phyloP scores from a whole-genome alignment of 2,797 vertebrate species.

The Hybognathus amarus region DNA sequence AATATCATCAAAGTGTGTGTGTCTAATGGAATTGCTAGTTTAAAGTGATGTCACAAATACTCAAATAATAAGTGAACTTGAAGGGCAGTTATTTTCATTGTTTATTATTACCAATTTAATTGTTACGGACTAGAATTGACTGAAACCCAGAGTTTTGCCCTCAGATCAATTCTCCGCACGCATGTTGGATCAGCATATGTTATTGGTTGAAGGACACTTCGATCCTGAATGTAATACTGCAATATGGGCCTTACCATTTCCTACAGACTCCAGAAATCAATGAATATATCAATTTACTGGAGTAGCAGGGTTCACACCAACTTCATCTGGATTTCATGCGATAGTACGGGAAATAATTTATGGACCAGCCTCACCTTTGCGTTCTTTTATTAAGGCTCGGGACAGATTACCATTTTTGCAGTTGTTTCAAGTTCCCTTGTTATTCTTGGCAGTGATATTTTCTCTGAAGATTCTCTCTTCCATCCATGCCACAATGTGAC shows the following conservation, averaged over 20 bases:
- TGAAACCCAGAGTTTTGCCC: not conserved
- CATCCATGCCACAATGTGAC: conserved; percentile 51
- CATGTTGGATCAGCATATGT: conserved; percentile 17
- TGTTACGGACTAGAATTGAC: conserved; percentile 3
- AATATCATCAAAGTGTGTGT: not conserved
- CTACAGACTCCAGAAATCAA: conserved; percentile 40
- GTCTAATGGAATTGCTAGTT: not conserved
- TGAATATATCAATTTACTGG: conserved; percentile 58
- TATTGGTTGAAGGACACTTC: conserved; percentile 26
- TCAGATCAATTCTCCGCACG: not conserved
- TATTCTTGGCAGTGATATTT: conserved; percentile 39
- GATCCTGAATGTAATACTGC: not conserved
- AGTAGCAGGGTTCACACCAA: conserved; percentile 53
- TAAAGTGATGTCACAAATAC: not conserved
- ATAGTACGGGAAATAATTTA: conserved; percentile 50
- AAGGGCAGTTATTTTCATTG: not conserved
- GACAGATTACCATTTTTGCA: conserved; percentile 49
- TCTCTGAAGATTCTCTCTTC: conserved; percentile 30
- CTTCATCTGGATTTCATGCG: conserved; percentile 39
- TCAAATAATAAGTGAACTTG: too few species aligned
- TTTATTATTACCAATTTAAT: conserved; percentile 7
- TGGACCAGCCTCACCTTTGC: conserved; percentile 4
- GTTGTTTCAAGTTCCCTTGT: conserved; percentile 45
- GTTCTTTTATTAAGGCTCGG: conserved; percentile 50
- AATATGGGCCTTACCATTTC: not conserved